Conservation (phyloP, 2,797 vertebrate species). For the Pipistrellus nathusii region DNA sequence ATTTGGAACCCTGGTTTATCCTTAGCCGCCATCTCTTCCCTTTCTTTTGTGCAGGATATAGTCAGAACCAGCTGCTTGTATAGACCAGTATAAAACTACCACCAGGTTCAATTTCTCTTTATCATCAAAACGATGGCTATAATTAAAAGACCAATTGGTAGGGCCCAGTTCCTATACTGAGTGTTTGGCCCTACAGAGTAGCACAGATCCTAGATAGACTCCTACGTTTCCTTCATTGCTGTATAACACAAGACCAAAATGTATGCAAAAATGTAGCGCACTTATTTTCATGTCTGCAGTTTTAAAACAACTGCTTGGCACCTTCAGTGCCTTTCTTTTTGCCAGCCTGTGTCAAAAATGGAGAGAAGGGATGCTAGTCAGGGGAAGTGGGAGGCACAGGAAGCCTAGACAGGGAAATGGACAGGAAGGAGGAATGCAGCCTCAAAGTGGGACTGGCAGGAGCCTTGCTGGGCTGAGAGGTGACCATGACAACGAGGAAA, state of each 20-base stretch:
- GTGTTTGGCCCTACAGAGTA: not conserved
- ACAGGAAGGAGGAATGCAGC: not conserved
- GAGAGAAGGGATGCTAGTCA: not conserved
- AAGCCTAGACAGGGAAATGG: not conserved
- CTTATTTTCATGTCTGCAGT: not conserved
- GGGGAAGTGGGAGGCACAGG: not conserved
- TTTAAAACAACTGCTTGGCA: conserved; percentile 34
- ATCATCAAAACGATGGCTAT: not conserved
- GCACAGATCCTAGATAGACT: not conserved
- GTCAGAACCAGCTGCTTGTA: not conserved
- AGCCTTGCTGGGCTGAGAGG: not conserved
- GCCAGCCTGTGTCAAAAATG: not conserved
- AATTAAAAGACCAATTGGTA: not conserved
- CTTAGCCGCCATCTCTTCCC: not conserved
- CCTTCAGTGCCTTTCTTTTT: not conserved
- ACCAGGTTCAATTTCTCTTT: not conserved
- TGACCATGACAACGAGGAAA: conserved; percentile 58
- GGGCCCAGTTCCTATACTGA: not conserved
- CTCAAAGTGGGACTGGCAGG: not conserved
- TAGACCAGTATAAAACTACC: not conserved
- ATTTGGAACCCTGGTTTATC: conserved; percentile 12
- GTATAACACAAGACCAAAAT: not conserved
- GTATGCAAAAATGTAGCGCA: not conserved
- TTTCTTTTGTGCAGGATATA: not conserved
- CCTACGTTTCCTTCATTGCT: not conserved